Conservation (phyloP, 2,113 vertebrate species). For the Neodon shergylaensis region DNA sequence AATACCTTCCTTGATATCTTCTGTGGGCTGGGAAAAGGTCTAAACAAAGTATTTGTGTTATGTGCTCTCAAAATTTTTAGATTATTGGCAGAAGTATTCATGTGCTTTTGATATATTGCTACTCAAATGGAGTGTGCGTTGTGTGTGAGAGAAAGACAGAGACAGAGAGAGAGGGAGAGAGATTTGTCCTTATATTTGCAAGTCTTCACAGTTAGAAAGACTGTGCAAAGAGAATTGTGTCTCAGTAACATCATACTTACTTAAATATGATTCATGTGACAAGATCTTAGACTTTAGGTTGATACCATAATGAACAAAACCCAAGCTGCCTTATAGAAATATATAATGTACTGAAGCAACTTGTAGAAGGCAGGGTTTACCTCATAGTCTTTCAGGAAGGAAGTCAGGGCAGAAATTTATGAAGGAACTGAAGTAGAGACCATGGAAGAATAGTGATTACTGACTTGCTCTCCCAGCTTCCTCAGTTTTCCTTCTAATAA, state of each 20-base stretch:
- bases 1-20: background rate
- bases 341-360: no score
- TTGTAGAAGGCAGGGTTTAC: no score
- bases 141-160: background rate
- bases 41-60: background rate
- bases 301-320: background rate
- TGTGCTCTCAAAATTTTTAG: background rate
- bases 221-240: no score
- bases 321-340: background rate
- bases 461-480: no score
- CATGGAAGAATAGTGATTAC: no score
- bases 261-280: background rate
- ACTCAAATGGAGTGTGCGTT: background rate
- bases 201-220: background rate
- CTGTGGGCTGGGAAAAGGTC: no score
- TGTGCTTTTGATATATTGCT: background rate
- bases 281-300: background rate
- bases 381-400: no score
- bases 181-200: background rate
- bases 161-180: no score
- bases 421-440: no score
- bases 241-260: background rate
- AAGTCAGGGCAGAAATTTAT: no score
- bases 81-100: background rate
- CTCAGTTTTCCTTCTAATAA: no score